These are phyloP conservation scores for Oryzias woworae DNA, from an alignment of 2,113 vertebrate species.

Conservation along the genomic window DNA sequence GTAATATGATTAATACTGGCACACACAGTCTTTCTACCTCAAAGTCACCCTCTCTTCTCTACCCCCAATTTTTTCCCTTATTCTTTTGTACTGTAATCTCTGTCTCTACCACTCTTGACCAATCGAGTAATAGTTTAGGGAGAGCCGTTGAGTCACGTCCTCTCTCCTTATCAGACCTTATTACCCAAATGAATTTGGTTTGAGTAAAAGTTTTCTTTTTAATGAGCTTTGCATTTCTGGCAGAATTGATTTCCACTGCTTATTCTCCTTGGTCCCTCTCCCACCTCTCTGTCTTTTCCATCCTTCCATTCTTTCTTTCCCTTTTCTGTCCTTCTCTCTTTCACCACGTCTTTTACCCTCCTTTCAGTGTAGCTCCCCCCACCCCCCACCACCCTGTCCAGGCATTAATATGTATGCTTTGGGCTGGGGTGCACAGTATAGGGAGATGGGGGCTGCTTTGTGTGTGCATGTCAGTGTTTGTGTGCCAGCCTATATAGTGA, in stretches of 20 bases:
- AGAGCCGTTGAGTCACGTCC: slow-evolving; percentile 58
- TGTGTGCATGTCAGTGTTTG: slow-evolving; percentile 32
- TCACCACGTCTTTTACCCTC: slow-evolving; percentile 55
- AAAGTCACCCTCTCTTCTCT: slow-evolving; percentile 38
- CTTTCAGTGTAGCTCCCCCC: slow-evolving; percentile 48
- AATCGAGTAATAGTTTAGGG: slow-evolving; percentile 49
- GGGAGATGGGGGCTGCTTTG: slow-evolving; percentile 67
- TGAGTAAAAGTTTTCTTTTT: slow-evolving; percentile 73
- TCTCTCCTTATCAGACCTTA: slow-evolving; percentile 73
- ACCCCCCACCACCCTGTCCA: slow-evolving; percentile 46
- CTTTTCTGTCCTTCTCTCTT: slow-evolving; percentile 54
- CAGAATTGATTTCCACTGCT: slow-evolving; percentile 76
- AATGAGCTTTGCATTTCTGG: slow-evolving; percentile 79
- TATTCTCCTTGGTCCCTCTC: slow-evolving; percentile 44
- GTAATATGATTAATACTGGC: slow-evolving; percentile 60
- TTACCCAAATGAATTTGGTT: slow-evolving; percentile 79
- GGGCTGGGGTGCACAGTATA: slow-evolving; percentile 70
- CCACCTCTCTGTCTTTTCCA: slow-evolving; percentile 41
- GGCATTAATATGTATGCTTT: slow-evolving; percentile 81
- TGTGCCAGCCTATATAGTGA: slow-evolving; percentile 54
- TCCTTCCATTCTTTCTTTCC: slow-evolving; percentile 41
- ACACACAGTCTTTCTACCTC: slow-evolving; percentile 43
- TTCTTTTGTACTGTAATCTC: slow-evolving; percentile 48
- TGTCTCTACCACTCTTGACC: slow-evolving; percentile 54
- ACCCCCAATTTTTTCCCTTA: slow-evolving; percentile 12